Base-by-base conservation (phyloP, 2,113 vertebrate species). In the Galeopterus variegatus region DNA sequence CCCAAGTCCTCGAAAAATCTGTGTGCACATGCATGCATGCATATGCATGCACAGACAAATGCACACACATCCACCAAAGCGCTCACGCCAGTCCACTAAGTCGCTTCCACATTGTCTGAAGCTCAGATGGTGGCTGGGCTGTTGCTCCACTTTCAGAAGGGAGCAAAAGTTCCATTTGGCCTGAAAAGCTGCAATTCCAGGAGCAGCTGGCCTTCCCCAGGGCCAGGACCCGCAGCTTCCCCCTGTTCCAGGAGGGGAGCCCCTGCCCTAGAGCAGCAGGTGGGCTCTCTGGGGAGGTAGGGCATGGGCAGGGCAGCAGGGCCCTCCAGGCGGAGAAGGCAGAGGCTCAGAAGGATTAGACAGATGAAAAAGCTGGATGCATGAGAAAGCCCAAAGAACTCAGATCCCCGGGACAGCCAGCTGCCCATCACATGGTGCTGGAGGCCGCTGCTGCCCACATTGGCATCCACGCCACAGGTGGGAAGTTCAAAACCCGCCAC, bases 401-500 rank as follows among this genome's bases (percentile, higher is more conserved):
- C 72, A 18, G 79, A 79, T 73, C 28, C 76, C 86, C 62, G 5
- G 36, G 41, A 67, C 0, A 0, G 54, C 93, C 87, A 33, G 82
- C 56, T 60, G 33, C 31, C 82, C 12, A 8, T 70, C 75, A 54
- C 31, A 1, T 62, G 73, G 45, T 10, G 3, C 52, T 6, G 17
- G 52, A 28, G 1, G 7, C 70, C 72, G 82, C 93, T 4, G 19
- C 72, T 7, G 67, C 28, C 73, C 77, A 56, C 83, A 79, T 64
- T 89, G 72, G 73, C 14, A 0, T 54, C 85, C 56, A 82, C 21
- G 0, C 70, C 0, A 0, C 1, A 31, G 73, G 69, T 89, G 73
- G 83, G 56, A 77, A 95, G 48, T 84, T 94, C 92, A 93, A 60
- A 83, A 48, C 82, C 60, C 56, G 86, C 94, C 5, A 6, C 33